These are phyloP conservation scores for Sebastes vulpes DNA, from an alignment of 2,797 vertebrate genomes.

Conservation along the genomic window DNA sequence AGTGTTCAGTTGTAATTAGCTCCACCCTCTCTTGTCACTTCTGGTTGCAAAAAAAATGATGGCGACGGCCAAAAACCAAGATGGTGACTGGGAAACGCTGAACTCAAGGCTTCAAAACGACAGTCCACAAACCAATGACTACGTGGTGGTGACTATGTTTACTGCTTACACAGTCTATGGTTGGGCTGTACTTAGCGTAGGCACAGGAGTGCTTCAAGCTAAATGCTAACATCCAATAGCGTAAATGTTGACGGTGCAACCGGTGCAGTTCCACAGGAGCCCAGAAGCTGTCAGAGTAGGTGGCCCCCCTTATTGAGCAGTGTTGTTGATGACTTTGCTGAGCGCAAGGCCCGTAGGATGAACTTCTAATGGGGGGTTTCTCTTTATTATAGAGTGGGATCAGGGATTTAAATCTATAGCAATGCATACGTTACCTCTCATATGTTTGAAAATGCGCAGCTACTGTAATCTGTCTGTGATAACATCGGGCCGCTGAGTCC, in stretches of 20 bases:
- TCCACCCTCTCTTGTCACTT: no score
- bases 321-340: background rate
- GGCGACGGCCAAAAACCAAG: no score
- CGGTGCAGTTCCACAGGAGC: no score
- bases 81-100: accelerated
- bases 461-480: background rate
- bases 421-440: background rate
- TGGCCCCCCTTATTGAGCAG: no score
- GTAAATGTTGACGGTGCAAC: no score
- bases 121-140: no score
- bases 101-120: no score
- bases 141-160: no score
- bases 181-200: background rate
- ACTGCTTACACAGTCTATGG: no score
- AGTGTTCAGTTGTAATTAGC: accelerated
- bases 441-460: background rate
- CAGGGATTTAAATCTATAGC: background rate
- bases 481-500: no score
- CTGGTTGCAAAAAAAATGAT: no score
- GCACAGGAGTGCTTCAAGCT: background rate
- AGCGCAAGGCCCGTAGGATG: background rate
- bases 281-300: no score
- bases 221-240: background rate
- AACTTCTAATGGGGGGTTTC: background rate
- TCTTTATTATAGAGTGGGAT: background rate